Evolutionary conservation across 2,797 vertebrate species (phyloP), one percentile per base, ranked within the genome.

Genomic region (Perodicticus potto): DNA sequence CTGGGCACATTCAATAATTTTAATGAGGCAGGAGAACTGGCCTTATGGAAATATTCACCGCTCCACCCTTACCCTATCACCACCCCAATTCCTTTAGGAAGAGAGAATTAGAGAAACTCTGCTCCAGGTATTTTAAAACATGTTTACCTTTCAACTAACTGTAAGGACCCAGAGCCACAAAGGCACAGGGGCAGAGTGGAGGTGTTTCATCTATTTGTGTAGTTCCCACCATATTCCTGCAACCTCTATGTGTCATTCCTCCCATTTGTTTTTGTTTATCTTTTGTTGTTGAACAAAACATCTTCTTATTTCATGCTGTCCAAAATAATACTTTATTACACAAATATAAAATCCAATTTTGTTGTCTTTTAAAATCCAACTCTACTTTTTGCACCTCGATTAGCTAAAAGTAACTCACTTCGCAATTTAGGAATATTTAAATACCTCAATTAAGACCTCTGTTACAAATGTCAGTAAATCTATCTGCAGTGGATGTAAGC

Each of bases 271-370:
- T 81, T 93, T 55, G 20, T 82, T 49, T 86, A 9, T 87, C 59
- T 90, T 69, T 61, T 53, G 43, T 57, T 89, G 7, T 67, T 61
- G 32, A 45, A 14, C 23, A 94, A 59, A 94, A 32, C 25, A 57
- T 86, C 43, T 85, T 87, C 67, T 77, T 92, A 81, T 72, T 82
- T 94, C 69, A 72, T 6, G 40, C n/a, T 55, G 37, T 95, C 57
- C 27, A 37, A 73, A 91, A 55, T 72, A 29, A 55, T 25, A 67
- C 17, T 72, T 74, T 59, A 32, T 88, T 37, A 59, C 73, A 96
- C 2, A 57, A 93, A 86, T 91, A 59, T 74, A 67, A 81, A 85
- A 72, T 67, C 23, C 1, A 57, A n/a, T 92, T 82, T 65, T 8
- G 43, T 77, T 92, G 86, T 81, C 59, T 76, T 74, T 32, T 40